Conservation (phyloP, 2,113 vertebrate genomes). For the Cavia aperea region DNA sequence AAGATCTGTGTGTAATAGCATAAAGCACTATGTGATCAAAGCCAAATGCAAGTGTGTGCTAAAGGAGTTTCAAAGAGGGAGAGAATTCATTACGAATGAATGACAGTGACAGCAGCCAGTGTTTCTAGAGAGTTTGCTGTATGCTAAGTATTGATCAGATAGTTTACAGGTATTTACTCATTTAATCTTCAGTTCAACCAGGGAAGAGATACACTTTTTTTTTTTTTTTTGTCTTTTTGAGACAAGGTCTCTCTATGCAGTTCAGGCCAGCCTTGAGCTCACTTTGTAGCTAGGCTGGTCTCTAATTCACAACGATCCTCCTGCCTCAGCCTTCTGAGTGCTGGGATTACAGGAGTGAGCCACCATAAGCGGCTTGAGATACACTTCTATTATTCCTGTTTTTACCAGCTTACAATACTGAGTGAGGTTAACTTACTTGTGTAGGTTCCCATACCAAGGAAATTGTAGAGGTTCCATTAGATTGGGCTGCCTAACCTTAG, state of each 20-base stretch:
- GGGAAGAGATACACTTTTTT: neutral
- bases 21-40: neutral
- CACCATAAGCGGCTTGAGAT: neutral
- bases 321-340: no score
- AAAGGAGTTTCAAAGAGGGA: neutral
- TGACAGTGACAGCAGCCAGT: neutral
- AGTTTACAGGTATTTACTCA: neutral
- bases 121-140: neutral
- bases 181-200: neutral
- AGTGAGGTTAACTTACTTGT: neutral
- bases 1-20: neutral
- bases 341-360: no score
- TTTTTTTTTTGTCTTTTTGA: no score
- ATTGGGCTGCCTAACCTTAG: neutral
- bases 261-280: no score
- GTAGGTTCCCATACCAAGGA: neutral
- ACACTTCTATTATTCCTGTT: neutral
- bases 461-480: neutral
- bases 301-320: no score
- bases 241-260: no score
- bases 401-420: neutral
- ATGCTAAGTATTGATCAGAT: neutral
- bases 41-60: neutral
- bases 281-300: no score
- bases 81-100: neutral